These are phyloP conservation scores for Monarcha castaneiventris DNA, from an alignment of 2,113 vertebrate species.

Conservation along the genomic window DNA sequence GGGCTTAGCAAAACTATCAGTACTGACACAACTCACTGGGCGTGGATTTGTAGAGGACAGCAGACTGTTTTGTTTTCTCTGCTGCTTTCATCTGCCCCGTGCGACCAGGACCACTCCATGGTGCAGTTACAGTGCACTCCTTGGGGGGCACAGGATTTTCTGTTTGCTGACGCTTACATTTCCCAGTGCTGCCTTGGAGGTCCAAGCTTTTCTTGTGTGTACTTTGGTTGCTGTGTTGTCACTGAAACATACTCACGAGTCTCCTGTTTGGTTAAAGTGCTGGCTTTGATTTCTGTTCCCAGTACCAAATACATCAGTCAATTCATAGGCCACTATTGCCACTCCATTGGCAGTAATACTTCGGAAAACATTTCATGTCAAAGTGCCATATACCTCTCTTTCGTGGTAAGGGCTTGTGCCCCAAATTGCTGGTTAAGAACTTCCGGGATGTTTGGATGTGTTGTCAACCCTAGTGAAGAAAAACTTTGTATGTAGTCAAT, in stretches of 20 bases:
- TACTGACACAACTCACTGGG: not conserved
- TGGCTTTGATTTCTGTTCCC: not conserved
- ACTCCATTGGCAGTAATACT: not conserved
- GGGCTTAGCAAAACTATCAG: not conserved
- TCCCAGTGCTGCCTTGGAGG: not conserved
- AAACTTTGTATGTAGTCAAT: rapidly evolving
- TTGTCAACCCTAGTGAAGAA: not conserved
- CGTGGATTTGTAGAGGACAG: not conserved
- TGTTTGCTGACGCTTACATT: not conserved
- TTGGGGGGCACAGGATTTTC: not conserved
- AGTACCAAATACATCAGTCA: not conserved
- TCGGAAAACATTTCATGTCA: not conserved
- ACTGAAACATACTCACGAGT: not conserved
- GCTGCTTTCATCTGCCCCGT: not conserved
- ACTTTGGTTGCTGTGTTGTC: not conserved
- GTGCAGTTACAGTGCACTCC: not conserved
- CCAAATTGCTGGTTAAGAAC: not conserved
- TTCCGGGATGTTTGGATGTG: not conserved
- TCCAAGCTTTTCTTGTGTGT: not conserved
- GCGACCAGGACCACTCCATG: not conserved
- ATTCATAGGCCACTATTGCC: not conserved
- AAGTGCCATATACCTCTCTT: not conserved
- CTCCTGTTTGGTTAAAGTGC: not conserved
- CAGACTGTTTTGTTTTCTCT: not conserved
- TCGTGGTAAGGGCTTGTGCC: not conserved